Percentiles rank a stretch among this genome's conserved stretches.
Conservation (phyloP, 1,140 invertebrate species). For the Drosophila watanabei region DNA sequence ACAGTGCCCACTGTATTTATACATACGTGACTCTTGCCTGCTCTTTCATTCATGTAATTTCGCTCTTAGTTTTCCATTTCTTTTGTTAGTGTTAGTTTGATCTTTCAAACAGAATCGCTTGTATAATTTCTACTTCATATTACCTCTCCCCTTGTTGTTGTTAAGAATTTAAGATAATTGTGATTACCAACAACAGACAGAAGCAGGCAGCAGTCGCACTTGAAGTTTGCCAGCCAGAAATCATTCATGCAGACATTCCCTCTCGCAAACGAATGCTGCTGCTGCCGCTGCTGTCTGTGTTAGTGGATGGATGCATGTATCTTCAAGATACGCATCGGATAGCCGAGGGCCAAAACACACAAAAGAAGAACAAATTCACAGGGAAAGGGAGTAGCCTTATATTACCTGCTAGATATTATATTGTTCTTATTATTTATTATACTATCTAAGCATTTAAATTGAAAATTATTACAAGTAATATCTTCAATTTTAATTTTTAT, state of each 20-base stretch:
- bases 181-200: slow-evolving; percentile 71
- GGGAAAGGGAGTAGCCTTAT: background rate
- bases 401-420: background rate
- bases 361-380: slow-evolving; percentile 15
- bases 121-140: slow-evolving; percentile 13
- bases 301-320: slow-evolving; percentile 32
- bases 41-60: slow-evolving; percentile 73
- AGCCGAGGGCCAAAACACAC: slow-evolving; percentile 28
- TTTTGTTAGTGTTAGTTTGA: slow-evolving; percentile 27
- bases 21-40: slow-evolving; percentile 2
- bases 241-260: slow-evolving; percentile 66
- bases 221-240: slow-evolving; percentile 53
- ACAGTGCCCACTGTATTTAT: background rate
- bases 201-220: slow-evolving; percentile 50
- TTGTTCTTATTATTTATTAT: too few relatives aligned
- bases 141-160: slow-evolving; percentile 31
- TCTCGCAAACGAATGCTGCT: slow-evolving; percentile 7
- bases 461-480: background rate
- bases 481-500: background rate
- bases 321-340: slow-evolving; percentile 62
- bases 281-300: slow-evolving; percentile 6
- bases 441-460: too few relatives aligned
- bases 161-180: slow-evolving; percentile 76
- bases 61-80: slow-evolving; percentile 52
- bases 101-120: slow-evolving; percentile 23